Conservation (phyloP, 2,888 invertebrate species). For the Mactromeris polynyma region DNA sequence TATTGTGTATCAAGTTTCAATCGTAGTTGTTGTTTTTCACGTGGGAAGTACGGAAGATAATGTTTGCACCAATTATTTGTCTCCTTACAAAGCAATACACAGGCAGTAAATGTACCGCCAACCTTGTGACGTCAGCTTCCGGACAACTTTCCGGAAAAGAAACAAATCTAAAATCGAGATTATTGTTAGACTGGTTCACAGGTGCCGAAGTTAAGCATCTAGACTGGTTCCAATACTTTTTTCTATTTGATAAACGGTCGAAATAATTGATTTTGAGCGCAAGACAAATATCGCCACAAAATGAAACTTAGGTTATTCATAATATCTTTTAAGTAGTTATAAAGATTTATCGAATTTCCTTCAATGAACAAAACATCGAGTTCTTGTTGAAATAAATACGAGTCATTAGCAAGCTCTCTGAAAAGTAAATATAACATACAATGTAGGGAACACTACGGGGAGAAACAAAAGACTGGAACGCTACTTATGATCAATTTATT, state of each 20-base stretch:
- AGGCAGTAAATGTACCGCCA: not conserved
- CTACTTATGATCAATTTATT: slow-evolving; percentile 53
- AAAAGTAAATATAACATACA: slow-evolving; percentile 41
- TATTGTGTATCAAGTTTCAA: not conserved
- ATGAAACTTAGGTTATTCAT: slow-evolving; percentile 47
- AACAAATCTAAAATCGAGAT: slow-evolving; percentile 18
- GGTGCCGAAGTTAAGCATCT: slow-evolving; percentile 1
- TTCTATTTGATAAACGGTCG: slow-evolving; percentile 16
- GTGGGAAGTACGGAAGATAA: not conserved
- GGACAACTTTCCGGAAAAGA: not conserved
- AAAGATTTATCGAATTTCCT: slow-evolving; percentile 68
- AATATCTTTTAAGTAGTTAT: slow-evolving; percentile 54
- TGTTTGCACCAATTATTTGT: not conserved
- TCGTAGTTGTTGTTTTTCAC: not conserved
- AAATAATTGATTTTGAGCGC: slow-evolving; percentile 50
- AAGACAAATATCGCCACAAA: slow-evolving; percentile 53
- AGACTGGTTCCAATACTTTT: slow-evolving; percentile 2
- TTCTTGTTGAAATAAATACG: slow-evolving; percentile 66
- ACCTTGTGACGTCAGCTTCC: not conserved
- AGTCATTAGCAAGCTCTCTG: slow-evolving; percentile 45
- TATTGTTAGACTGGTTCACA: slow-evolving; percentile 17
- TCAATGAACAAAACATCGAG: slow-evolving; percentile 45
- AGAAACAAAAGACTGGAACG: slow-evolving; percentile 42
- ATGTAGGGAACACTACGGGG: slow-evolving; percentile 19
- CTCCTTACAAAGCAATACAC: not conserved